phyloP scores from a whole-genome alignment of 2,797 vertebrate species.

The Petrocephalus sullivani region DNA sequence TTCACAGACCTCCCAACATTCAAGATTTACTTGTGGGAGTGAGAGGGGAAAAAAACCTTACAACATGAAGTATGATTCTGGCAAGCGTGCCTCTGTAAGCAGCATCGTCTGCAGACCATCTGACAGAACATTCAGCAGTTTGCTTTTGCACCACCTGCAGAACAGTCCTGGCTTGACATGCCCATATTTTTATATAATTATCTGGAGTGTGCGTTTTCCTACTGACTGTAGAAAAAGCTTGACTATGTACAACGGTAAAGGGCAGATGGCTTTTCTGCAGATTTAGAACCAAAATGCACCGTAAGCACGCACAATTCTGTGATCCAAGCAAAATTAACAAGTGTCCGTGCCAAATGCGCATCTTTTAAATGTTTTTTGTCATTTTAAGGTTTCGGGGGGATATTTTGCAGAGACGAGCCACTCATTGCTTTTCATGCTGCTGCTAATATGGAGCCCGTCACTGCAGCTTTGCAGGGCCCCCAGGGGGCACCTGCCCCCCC shows the following conservation, averaged over 20 bases:
- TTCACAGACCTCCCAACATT: constrained; percentile 35
- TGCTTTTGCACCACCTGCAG: constrained; percentile 26
- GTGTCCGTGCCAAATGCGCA: not conserved
- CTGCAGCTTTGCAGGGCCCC: not conserved
- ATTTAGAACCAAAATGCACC: not conserved
- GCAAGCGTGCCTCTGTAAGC: constrained; percentile 41
- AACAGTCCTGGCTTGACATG: not conserved
- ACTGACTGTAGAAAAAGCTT: not conserved
- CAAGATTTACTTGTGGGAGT: constrained; percentile 41
- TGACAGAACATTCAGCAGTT: constrained; percentile 39
- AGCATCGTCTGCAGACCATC: constrained; percentile 47
- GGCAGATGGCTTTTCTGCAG: not conserved
- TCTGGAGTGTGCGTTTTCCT: not conserved
- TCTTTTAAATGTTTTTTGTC: not conserved
- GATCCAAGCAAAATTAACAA: not conserved
- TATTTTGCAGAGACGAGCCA: not conserved
- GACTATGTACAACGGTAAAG: not conserved
- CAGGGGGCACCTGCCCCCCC: too few relatives aligned
- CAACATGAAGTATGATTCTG: constrained; percentile 13
- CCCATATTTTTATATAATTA: not conserved
- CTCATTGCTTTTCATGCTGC: not conserved
- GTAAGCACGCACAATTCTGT: not conserved
- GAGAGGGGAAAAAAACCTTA: not conserved
- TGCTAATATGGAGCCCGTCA: not conserved
- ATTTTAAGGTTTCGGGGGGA: not conserved